Evolutionary conservation across 2,113 vertebrate species (phyloP).

Genomic region (Pipa parva): DNA sequence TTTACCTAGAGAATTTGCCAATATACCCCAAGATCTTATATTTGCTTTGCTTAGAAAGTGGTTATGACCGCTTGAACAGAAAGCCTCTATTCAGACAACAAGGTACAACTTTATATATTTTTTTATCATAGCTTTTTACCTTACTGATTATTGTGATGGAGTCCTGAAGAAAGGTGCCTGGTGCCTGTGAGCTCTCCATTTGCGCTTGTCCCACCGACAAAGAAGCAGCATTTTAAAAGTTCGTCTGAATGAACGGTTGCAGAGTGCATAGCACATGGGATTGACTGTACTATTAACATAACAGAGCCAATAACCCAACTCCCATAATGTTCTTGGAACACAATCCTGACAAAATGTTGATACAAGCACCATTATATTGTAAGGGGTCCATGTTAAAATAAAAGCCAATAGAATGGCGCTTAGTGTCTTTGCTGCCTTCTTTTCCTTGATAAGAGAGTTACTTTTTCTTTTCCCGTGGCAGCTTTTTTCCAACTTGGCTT

Average conservation of each 20-base stretch:
- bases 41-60: no score
- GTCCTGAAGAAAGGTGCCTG: slow-evolving; percentile 47
- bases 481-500: slow-evolving; percentile 38
- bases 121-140: slow-evolving; percentile 6
- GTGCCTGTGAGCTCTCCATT: slow-evolving; percentile 54
- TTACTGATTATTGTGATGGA: slow-evolving; percentile 45
- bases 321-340: slow-evolving; percentile 66
- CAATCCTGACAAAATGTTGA: slow-evolving; percentile 67
- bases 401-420: slow-evolving; percentile 73
- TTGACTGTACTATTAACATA: slow-evolving; percentile 76
- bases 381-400: slow-evolving; percentile 74
- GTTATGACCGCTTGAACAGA: no score
- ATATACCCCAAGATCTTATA: no score
- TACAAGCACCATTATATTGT: slow-evolving; percentile 78
- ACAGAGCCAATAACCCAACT: slow-evolving; percentile 75
- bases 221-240: slow-evolving; percentile 71
- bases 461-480: slow-evolving; percentile 59
- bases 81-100: no score
- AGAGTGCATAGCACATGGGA: slow-evolving; percentile 75
- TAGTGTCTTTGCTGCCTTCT: slow-evolving; percentile 70
- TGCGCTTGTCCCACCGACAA: slow-evolving; percentile 58
- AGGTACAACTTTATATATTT: no score
- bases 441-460: slow-evolving; percentile 66
- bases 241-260: slow-evolving; percentile 68
- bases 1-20: no score